These are phyloP conservation scores for Otus scops DNA, from an alignment of 2,797 vertebrate genomes.

Conservation along the genomic window DNA sequence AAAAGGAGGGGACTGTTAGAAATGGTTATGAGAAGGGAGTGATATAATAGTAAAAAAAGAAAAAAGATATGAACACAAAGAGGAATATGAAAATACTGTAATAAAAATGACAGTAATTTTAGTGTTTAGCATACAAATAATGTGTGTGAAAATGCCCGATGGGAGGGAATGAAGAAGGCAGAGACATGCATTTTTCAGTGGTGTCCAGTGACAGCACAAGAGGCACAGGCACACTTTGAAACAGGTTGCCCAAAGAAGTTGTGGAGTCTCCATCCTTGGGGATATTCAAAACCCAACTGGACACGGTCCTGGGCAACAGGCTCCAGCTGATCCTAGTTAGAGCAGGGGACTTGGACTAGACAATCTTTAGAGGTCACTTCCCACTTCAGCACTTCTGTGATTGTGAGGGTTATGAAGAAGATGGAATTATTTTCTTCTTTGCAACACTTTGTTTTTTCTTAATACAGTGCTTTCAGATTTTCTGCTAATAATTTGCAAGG, in stretches of 20 bases:
- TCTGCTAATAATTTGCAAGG: not conserved
- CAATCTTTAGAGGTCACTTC: not conserved
- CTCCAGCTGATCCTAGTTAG: not conserved
- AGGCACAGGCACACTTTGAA: not conserved
- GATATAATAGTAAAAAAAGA: not conserved
- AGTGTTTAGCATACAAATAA: not conserved
- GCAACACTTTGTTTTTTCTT: not conserved
- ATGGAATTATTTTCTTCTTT: not conserved
- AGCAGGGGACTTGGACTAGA: not conserved
- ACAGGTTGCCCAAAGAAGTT: not conserved
- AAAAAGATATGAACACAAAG: not conserved
- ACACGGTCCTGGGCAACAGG: fast-evolving
- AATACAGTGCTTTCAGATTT: not conserved
- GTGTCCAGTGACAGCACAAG: not conserved
- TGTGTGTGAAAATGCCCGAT: not conserved
- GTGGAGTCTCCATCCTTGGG: not conserved
- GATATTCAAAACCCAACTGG: not conserved
- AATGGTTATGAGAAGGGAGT: not conserved
- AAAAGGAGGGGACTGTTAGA: not conserved
- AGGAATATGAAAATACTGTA: not conserved
- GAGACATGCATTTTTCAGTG: not conserved
- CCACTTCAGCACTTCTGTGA: not conserved
- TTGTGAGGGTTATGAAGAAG: not conserved
- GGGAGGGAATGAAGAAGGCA: not conserved
- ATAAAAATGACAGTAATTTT: not conserved